Percentiles rank a stretch among this genome's conserved stretches.
Conservation (phyloP, 2,797 vertebrate species). For the Platalea minor region DNA sequence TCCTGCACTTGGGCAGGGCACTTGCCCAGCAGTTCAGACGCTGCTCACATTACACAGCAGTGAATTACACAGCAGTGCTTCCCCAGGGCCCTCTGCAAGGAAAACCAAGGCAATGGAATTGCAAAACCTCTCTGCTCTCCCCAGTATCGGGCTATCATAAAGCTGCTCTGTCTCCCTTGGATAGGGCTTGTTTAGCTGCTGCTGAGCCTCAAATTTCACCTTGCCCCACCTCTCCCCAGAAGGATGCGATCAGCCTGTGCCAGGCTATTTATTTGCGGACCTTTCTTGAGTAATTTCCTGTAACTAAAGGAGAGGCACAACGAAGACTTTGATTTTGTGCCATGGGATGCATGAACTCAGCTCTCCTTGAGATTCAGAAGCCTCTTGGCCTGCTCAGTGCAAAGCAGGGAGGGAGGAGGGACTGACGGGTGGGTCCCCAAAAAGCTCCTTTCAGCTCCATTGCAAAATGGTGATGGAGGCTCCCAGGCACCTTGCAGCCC, state of each 20-base stretch:
- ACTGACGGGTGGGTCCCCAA: neutral
- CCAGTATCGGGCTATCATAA: neutral
- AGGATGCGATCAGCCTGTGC: fast-evolving
- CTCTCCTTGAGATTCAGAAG: neutral
- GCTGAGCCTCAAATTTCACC: neutral
- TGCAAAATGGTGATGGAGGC: neutral
- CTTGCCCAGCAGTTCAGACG: neutral
- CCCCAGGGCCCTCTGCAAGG: neutral
- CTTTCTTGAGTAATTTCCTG: neutral
- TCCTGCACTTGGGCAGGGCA: neutral
- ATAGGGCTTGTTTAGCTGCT: neutral
- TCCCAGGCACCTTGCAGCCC: neutral
- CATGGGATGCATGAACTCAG: neutral
- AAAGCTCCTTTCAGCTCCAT: neutral
- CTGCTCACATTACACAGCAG: neutral
- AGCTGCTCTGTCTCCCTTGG: neutral
- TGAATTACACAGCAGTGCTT: neutral
- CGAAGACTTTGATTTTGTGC: neutral
- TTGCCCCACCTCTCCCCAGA: neutral
- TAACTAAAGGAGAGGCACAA: neutral
- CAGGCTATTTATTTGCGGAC: neutral
- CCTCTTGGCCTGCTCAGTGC: neutral
- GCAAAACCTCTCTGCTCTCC: neutral
- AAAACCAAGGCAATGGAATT: neutral
- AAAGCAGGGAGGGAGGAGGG: neutral